phyloP scores from a whole-genome alignment of 2,113 vertebrate species.

The Boulengeromyrus knoepffleri region DNA sequence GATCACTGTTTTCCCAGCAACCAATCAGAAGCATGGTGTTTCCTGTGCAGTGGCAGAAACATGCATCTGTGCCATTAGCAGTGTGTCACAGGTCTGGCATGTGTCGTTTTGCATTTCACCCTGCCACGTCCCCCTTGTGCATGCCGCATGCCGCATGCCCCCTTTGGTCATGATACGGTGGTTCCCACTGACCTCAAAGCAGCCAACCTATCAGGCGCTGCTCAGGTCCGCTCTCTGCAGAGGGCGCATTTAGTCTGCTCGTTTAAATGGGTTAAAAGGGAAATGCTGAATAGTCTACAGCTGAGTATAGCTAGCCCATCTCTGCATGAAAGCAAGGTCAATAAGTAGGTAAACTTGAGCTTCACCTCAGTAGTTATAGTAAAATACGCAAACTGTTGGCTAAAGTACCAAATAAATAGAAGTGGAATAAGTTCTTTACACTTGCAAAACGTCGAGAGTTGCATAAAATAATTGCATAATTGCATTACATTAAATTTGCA shows the following conservation, averaged over 20 bases:
- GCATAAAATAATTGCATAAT: background rate
- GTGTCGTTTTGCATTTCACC: constrained; percentile 10
- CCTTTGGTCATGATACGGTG: background rate
- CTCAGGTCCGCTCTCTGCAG: background rate
- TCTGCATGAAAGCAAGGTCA: background rate
- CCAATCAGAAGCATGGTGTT: background rate
- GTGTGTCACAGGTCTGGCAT: background rate
- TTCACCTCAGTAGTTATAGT: background rate
- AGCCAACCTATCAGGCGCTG: background rate
- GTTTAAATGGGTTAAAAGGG: background rate
- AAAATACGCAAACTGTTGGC: background rate
- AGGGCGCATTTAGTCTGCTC: background rate
- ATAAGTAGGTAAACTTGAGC: background rate
- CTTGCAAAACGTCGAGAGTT: background rate
- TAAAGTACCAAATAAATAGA: background rate
- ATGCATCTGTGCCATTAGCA: background rate
- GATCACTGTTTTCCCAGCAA: background rate
- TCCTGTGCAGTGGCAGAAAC: background rate
- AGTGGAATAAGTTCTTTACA: background rate
- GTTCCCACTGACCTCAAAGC: background rate
- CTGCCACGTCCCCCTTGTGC: background rate
- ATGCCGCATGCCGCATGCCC: constrained; percentile 2
- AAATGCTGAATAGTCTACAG: background rate
- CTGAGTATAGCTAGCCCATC: background rate
- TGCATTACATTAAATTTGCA: background rate